Evolutionary conservation across 2,113 vertebrate genomes (phyloP), one percentile per base, ranked within the genome.

Genomic region (Alligator mississippiensis): DNA sequence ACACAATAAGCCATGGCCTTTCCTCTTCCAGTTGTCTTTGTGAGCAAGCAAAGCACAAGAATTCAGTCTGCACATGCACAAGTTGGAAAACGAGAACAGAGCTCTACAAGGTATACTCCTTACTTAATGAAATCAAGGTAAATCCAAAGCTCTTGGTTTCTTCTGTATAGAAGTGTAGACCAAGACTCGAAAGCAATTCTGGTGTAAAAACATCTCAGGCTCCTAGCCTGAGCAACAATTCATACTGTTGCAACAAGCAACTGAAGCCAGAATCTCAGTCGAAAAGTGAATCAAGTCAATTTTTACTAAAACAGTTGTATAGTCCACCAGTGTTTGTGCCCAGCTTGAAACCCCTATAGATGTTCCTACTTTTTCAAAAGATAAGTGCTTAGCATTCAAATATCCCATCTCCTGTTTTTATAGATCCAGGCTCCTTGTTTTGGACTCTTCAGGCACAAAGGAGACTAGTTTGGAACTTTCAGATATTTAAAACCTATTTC

Each of bases 401-500:
- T 76, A 4, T 83, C 75, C 61, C 57, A 1, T 47, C 19, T 91
- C 83, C 13, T n/a, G 72, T 64, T 77, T 8, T 85, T 77, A 6
- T 34, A 88, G 76, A 86, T 21, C 79, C 66, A 7, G 47, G 47
- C 64, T 24, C 1, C 1, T 89, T 74, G 38, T 8, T 85, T 58
- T 18, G 72, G 14, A 2, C 82, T 76, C 58, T 79, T 68, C 80
- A 87, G 92, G 61, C 90, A 6, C 25, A 83, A 25, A 2, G 6
- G 19, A 24, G 21, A 17, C 34, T 80, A 13, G 6, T 84, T 74
- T 89, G 77, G n/a, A 90, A 77, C 90, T 63, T 79, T 62, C 47
- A 60, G 74, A 6, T 75, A 27, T 91, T 95, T 95, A 95, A 68
- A 22, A 55, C 64, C 80, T 75, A 38, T 94, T 95, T 96, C 94